A percentile compares a stretch with the other conserved stretches of the same genome.
Conservation (phyloP, 2,113 vertebrate species). For the Donacobius atricapilla region DNA sequence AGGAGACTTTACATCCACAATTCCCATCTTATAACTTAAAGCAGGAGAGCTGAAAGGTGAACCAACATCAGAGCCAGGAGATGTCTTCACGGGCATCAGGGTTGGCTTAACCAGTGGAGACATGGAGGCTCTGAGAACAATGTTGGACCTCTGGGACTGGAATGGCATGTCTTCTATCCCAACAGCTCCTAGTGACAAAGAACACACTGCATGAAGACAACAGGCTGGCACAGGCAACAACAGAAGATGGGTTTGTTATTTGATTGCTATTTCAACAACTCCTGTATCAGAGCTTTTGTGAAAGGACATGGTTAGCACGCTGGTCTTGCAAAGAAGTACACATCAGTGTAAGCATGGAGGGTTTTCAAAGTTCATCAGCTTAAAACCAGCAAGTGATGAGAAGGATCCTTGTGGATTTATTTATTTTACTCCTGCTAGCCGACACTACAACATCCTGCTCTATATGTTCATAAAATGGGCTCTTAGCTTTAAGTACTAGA, state of each 20-base stretch:
- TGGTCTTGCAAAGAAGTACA: neutral
- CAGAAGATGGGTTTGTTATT: neutral
- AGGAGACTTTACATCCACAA: slow-evolving; percentile 75
- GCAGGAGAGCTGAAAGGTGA: slow-evolving; percentile 80
- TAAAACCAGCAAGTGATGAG: neutral
- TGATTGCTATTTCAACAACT: neutral
- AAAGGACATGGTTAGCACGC: neutral
- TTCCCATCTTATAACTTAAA: slow-evolving; percentile 70
- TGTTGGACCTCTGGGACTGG: slow-evolving; percentile 69
- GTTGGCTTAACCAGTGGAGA: slow-evolving; percentile 78
- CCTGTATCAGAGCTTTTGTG: neutral
- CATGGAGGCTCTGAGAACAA: slow-evolving; percentile 68
- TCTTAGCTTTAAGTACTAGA: neutral
- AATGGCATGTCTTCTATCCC: slow-evolving; percentile 71
- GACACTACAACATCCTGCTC: neutral
- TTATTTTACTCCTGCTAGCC: neutral
- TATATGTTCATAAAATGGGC: neutral
- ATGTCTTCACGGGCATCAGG: slow-evolving; percentile 56
- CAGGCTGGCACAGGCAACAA: neutral
- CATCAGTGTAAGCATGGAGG: neutral
- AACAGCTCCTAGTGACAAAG: slow-evolving; percentile 54
- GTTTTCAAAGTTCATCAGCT: neutral
- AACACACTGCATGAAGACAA: neutral
- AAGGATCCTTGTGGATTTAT: neutral
- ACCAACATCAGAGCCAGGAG: slow-evolving; percentile 75